Conservation (phyloP, 2,888 invertebrate genomes). For the Polyommatus icarus region DNA sequence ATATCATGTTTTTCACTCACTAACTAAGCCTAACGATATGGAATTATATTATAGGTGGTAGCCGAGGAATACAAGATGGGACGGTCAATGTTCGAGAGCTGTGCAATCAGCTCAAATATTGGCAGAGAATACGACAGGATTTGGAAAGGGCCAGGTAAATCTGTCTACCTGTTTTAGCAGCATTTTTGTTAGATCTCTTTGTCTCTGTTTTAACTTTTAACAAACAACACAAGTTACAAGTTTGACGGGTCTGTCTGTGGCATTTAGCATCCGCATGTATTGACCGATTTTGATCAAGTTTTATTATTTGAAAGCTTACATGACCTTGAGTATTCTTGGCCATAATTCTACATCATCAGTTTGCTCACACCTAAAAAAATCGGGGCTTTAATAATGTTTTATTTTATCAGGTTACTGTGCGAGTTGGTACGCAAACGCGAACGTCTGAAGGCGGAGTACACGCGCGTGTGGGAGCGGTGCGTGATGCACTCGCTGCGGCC, state of each 20-base stretch:
- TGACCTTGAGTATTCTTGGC: no score
- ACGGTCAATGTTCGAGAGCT: slow-evolving; percentile 86
- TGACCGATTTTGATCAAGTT: no score
- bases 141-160: slow-evolving; percentile 90
- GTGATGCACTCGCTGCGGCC: slow-evolving; percentile 91
- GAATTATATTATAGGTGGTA: slow-evolving; percentile 53
- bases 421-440: slow-evolving; percentile 97
- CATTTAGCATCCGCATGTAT: no score
- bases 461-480: slow-evolving; percentile 89
- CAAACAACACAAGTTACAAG: no score
- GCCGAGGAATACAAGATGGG: slow-evolving; percentile 81
- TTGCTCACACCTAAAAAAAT: no score
- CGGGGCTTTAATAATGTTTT: no score
- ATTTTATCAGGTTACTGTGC: slow-evolving; percentile 84
- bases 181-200: not conserved
- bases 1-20: no score
- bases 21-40: no score
- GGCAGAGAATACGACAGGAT: slow-evolving; percentile 96
- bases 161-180: not conserved
- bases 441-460: slow-evolving; percentile 93
- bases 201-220: not conserved
- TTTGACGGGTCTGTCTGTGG: no score
- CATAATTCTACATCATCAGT: no score
- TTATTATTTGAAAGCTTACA: no score
- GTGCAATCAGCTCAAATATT: slow-evolving; percentile 93